Evolutionary conservation across 64 coral and sea anemone species (phyloP), one percentile per base, ranked within the genome.

Genomic region (Platygyra sinensis): DNA sequence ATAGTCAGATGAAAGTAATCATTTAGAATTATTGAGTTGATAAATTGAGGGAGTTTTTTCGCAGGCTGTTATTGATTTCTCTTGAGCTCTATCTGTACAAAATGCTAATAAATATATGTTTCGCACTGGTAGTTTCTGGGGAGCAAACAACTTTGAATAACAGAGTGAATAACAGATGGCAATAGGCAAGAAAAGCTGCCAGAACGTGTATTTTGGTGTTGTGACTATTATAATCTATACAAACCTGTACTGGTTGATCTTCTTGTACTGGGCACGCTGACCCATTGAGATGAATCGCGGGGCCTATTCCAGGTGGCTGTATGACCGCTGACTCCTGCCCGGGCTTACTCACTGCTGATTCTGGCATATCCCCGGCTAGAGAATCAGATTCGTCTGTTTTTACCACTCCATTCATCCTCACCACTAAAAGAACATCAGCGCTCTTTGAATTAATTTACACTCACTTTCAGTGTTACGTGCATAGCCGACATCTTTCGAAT

Each of bases 391-490:
- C 85, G 30, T 91, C 95, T 5, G 91, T 90, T 61, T 91, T 90
- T 20, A 97, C 95, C 12, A 97, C 95, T 69, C 95, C 95, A 60
- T 94, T 97, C 95, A 97, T 97, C 59, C 90, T 87, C 30, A 90
- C 36, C 60, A 52, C 95, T 97, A 49, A 7, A 46, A 76, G 72
- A 69, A 10, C 65, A 69, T n/a, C 8, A 69, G n/a, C 0, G 25
- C 6, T 27, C 22, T 24, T n/a, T 69, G 65, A 69, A 27, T 69
- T 69, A 20, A 69, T 9, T 27, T 69, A 10, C 65, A 25, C 5
- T 28, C 18, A 20, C 6, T 65, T 5, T 25, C n/a, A 22, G 1
- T 69, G n/a, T 2, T 3, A 36, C 33, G 33, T 36, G 33, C 33
- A 36, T 3, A 36, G 33, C 1, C 33, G 33, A 36, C 33, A 36